These are phyloP conservation scores for Leucosticte australis DNA, from an alignment of 2,113 vertebrate species.

Conservation along the genomic window DNA sequence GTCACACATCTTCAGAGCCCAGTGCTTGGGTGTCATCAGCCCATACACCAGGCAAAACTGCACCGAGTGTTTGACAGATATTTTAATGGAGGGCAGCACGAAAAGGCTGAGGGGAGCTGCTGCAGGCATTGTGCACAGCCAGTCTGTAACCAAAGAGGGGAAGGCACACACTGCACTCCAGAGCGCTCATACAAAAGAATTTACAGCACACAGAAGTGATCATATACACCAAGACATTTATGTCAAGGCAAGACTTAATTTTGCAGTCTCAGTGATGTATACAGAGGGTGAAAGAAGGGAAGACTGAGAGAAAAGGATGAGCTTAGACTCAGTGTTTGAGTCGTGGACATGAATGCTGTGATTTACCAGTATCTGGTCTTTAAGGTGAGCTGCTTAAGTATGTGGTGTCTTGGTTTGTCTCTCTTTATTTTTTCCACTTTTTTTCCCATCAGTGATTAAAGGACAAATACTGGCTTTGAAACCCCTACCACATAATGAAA, in stretches of 20 bases:
- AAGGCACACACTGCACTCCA: rapidly evolving
- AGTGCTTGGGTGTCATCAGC: neutral
- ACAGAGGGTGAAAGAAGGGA: neutral
- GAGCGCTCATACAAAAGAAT: neutral
- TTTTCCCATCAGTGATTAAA: neutral
- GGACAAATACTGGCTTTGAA: neutral
- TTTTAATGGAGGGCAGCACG: neutral
- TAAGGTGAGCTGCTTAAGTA: neutral
- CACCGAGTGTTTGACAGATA: neutral
- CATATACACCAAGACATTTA: neutral
- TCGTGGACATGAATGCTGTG: neutral
- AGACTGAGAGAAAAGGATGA: neutral
- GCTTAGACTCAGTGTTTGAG: neutral
- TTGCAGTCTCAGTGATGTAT: neutral
- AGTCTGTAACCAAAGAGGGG: neutral
- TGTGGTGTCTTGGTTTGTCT: neutral
- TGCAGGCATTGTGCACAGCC: neutral
- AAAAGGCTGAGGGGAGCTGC: neutral
- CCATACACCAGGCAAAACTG: neutral
- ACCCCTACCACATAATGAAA: neutral
- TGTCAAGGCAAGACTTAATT: neutral
- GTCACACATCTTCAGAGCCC: neutral
- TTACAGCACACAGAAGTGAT: neutral
- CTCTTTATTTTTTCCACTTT: neutral
- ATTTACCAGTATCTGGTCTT: neutral